Percentiles rank a stretch among this genome's conserved stretches.
phyloP scores from a whole-genome alignment of 2,113 vertebrate species.

The Colinus virginianus region DNA sequence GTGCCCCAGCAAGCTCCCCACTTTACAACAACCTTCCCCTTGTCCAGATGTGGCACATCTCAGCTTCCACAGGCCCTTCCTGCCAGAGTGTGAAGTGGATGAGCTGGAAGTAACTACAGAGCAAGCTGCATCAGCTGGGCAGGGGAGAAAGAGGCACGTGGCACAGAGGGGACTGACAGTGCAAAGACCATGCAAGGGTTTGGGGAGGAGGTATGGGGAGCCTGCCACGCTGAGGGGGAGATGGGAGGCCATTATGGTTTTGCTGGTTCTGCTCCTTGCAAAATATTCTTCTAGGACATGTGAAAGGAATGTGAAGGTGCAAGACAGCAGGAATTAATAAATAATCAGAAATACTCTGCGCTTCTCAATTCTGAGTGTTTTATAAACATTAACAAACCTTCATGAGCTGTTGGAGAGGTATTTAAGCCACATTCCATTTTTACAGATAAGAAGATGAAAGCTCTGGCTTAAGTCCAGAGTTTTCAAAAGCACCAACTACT shows the following conservation, averaged over 20 bases:
- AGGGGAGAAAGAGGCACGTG: neutral
- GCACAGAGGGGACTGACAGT: neutral
- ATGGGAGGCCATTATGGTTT: neutral
- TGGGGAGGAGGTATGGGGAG: neutral
- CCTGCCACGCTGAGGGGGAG: neutral
- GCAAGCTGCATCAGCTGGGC: neutral
- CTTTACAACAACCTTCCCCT: neutral
- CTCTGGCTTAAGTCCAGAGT: slow-evolving; percentile 49
- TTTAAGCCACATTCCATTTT: neutral
- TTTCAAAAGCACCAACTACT: slow-evolving; percentile 47
- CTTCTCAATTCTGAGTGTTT: slow-evolving; percentile 2
- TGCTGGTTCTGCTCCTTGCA: neutral
- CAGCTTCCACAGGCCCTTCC: neutral
- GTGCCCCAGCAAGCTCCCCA: neutral
- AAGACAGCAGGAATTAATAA: slow-evolving; percentile 24
- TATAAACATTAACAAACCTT: slow-evolving; percentile 40
- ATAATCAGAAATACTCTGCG: slow-evolving; percentile 5
- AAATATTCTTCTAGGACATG: neutral
- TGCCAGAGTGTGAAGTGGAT: neutral
- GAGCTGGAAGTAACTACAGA: neutral
- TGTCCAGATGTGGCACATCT: neutral
- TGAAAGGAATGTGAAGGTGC: slow-evolving; percentile 18
- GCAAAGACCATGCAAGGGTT: neutral
- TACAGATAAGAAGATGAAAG: slow-evolving; percentile 58
- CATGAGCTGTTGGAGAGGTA: slow-evolving; percentile 2